Evolutionary conservation across 2,797 vertebrate species (phyloP).

Genomic region (Sebastes baramenuke): DNA sequence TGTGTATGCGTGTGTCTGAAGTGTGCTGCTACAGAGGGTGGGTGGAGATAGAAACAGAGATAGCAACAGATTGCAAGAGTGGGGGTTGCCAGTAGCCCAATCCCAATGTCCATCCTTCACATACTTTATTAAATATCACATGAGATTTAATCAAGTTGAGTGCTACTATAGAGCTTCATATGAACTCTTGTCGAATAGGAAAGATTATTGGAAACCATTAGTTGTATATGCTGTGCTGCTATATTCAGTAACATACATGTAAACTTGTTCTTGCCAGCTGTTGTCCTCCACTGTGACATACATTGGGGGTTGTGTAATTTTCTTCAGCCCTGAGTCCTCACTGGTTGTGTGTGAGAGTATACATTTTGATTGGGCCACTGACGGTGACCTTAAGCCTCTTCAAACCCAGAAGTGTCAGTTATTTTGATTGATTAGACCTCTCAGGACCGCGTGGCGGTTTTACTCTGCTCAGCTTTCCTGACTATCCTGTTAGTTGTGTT

Average conservation of each 20-base stretch:
- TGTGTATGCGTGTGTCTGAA: background rate
- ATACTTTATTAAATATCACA: background rate
- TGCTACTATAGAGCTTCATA: background rate
- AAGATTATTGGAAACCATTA: background rate
- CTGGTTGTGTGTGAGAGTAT: background rate
- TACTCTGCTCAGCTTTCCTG: background rate
- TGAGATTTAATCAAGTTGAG: background rate
- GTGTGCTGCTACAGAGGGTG: background rate
- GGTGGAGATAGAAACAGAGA: slow-evolving; percentile 12
- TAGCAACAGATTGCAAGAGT: slow-evolving; percentile 1
- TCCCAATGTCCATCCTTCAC: background rate
- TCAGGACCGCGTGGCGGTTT: background rate
- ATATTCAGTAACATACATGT: background rate
- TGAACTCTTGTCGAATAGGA: background rate
- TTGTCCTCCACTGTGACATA: background rate
- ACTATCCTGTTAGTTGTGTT: background rate
- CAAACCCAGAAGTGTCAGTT: background rate
- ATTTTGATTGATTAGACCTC: background rate
- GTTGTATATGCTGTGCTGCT: background rate
- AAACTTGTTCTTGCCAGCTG: background rate
- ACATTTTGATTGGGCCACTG: slow-evolving; percentile 9
- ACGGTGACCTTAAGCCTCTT: background rate
- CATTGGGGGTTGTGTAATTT: background rate
- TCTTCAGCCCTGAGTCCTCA: background rate
- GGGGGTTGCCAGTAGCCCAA: background rate